phyloP scores from a whole-genome alignment of 2,888 invertebrate genomes.

The Colostygia pectinataria region DNA sequence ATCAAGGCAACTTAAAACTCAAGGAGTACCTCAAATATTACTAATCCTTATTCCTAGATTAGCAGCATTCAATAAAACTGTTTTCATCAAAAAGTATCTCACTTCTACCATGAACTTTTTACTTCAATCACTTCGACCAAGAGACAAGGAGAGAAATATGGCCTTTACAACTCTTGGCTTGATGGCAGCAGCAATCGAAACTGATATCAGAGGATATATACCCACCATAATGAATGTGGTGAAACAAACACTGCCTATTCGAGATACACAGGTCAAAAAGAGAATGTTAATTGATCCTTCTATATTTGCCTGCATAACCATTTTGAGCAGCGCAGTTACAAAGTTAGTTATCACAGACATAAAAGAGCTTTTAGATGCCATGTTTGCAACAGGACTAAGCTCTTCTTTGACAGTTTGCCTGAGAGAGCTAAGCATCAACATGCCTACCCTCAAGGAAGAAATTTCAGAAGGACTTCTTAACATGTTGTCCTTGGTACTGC shows the following conservation, averaged over 20 bases:
- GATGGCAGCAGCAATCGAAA: constrained; percentile 93
- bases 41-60: constrained; percentile 94
- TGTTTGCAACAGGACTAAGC: constrained; percentile 96
- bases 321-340: constrained; percentile 94
- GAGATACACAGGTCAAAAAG: constrained; percentile 90
- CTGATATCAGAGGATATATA: constrained; percentile 90
- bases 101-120: constrained; percentile 90
- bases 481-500: constrained; percentile 94
- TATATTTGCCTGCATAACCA: constrained; percentile 96
- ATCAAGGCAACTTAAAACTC: constrained; percentile 88
- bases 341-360: constrained; percentile 90
- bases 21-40: constrained; percentile 93
- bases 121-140: constrained; percentile 88
- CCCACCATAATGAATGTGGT: constrained; percentile 93
- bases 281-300: constrained; percentile 90
- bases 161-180: constrained; percentile 96
- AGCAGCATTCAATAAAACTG: constrained; percentile 94
- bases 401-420: constrained; percentile 95
- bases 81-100: constrained; percentile 90
- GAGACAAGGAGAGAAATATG: constrained; percentile 92
- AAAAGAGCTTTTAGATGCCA: constrained; percentile 92
- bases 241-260: constrained; percentile 88
- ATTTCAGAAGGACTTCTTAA: constrained; percentile 96
- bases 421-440: constrained; percentile 93
- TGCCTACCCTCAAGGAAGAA: constrained; percentile 93